These are phyloP conservation scores for Neomorphus geoffroyi DNA, from an alignment of 2,797 vertebrate species.

Conservation along the genomic window DNA sequence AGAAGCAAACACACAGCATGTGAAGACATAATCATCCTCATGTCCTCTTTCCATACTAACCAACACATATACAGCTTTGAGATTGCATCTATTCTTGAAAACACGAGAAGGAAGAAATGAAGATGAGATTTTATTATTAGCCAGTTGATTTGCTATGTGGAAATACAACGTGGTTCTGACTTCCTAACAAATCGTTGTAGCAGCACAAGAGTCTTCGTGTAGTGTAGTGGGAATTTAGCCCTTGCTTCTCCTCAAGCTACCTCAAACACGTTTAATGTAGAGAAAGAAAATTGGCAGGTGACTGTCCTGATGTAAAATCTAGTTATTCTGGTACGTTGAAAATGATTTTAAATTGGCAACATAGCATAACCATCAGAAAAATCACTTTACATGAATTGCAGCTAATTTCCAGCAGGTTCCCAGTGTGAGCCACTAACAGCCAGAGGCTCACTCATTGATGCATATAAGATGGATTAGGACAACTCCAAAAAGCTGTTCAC, in stretches of 20 bases:
- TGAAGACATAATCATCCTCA: slow-evolving; percentile 18
- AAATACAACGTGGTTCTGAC: slow-evolving; percentile 40
- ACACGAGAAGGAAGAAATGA: slow-evolving; percentile 27
- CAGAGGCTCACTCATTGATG: slow-evolving; percentile 28
- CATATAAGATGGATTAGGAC: slow-evolving; percentile 33
- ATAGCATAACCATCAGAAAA: slow-evolving; percentile 52
- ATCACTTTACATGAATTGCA: slow-evolving; percentile 30
- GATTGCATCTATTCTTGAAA: neutral
- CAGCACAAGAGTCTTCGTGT: neutral
- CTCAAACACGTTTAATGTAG: slow-evolving; percentile 5
- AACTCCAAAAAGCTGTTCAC: slow-evolving; percentile 25
- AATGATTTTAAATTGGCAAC: slow-evolving; percentile 30
- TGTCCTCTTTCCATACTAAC: neutral
- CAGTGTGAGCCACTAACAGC: slow-evolving; percentile 43
- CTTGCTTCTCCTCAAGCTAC: slow-evolving; percentile 2
- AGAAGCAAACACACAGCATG: slow-evolving; percentile 37
- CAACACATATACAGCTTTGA: neutral
- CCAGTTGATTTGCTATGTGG: neutral
- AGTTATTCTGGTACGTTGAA: slow-evolving; percentile 27
- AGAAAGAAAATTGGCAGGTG: slow-evolving; percentile 22
- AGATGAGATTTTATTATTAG: slow-evolving; percentile 20
- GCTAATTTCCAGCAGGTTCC: slow-evolving; percentile 54
- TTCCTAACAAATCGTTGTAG: neutral
- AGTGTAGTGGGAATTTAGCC: neutral
- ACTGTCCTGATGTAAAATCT: neutral